Evolutionary conservation across 2,113 vertebrate genomes (phyloP).

Genomic region (Myrmophylax atrothorax): DNA sequence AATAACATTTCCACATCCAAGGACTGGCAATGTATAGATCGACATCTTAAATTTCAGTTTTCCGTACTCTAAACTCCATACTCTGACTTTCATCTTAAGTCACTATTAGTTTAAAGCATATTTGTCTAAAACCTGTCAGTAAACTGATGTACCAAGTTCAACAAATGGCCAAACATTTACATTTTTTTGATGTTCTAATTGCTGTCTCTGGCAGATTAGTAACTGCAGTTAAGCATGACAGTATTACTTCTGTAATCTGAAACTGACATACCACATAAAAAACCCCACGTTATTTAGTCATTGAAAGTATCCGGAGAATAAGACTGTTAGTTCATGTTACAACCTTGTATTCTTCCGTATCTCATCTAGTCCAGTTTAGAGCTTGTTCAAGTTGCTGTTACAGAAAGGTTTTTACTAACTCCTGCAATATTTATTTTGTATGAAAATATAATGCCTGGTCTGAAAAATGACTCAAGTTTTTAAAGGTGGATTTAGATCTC

Average conservation of each 20-base stretch:
- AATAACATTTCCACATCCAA: neutral
- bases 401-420: neutral
- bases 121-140: neutral
- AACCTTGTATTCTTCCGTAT: neutral
- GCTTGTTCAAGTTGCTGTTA: neutral
- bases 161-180: neutral
- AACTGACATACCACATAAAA: neutral
- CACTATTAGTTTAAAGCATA: neutral
- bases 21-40: neutral
- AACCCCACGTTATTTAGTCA: neutral
- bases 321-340: neutral
- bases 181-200: neutral
- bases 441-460: neutral
- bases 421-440: neutral
- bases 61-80: neutral
- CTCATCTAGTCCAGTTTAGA: neutral
- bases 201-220: neutral
- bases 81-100: neutral
- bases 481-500: neutral
- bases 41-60: neutral
- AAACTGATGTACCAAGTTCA: neutral
- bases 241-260: neutral
- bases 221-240: neutral
- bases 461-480: neutral
- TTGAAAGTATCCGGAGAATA: neutral